Conservation (phyloP, 2,113 vertebrate genomes). For the Lanius collurio region DNA sequence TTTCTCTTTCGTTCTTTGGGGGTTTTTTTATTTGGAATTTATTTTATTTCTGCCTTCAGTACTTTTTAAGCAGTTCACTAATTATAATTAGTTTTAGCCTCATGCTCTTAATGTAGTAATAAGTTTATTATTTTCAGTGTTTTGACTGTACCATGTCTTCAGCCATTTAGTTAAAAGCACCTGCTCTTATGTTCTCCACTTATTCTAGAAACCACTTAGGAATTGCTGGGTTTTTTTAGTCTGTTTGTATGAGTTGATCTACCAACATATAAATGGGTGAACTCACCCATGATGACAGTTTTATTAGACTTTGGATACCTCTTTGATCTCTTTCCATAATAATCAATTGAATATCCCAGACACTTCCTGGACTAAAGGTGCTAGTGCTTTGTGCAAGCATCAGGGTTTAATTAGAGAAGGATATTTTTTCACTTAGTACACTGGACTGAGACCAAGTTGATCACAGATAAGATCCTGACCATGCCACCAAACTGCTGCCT, state of each 20-base stretch:
- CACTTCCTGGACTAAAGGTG: not conserved
- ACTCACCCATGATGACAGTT: not conserved
- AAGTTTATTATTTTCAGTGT: not conserved
- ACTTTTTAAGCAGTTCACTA: not conserved
- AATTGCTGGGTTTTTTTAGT: not conserved
- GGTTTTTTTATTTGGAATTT: not conserved
- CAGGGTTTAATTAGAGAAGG: not conserved
- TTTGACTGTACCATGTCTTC: not conserved
- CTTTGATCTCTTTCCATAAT: not conserved
- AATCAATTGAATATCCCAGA: not conserved
- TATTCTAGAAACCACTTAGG: not conserved
- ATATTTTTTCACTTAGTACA: not conserved
- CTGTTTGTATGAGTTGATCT: not conserved
- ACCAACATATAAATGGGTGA: not conserved
- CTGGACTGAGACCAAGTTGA: not conserved
- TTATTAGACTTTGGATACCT: not conserved
- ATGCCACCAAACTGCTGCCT: not conserved
- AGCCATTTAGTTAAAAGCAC: not conserved
- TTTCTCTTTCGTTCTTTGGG: not conserved
- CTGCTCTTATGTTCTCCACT: not conserved
- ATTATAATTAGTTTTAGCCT: not conserved
- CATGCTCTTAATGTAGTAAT: fast-evolving
- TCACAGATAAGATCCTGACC: not conserved
- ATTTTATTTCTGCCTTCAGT: not conserved
- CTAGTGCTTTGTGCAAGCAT: not conserved